These are phyloP conservation scores for Caranx melampygus DNA, from an alignment of 2,113 vertebrate genomes.

Conservation along the genomic window DNA sequence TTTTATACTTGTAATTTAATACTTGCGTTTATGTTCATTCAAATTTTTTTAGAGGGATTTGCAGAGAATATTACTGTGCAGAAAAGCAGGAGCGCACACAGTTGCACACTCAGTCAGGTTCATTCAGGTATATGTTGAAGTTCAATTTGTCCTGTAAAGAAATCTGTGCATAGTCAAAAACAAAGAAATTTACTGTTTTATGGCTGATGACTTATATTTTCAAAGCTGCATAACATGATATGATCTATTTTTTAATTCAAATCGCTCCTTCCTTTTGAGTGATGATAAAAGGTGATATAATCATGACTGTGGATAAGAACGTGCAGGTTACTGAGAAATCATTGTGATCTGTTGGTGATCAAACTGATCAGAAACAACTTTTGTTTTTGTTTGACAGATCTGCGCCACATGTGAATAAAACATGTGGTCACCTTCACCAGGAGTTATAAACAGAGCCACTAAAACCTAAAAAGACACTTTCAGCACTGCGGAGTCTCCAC, in stretches of 20 bases:
- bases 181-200: neutral
- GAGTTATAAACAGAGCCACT: neutral
- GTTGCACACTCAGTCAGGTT: neutral
- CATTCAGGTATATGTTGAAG: neutral
- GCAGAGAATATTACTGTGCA: neutral
- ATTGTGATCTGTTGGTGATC: too few relatives aligned
- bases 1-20: neutral
- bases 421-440: neutral
- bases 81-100: neutral
- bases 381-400: neutral
- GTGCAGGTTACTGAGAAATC: too few relatives aligned
- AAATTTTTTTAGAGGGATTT: neutral
- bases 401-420: neutral
- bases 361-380: neutral
- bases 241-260: neutral
- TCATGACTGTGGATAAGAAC: neutral
- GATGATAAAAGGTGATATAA: neutral
- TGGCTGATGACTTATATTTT: neutral
- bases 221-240: too few relatives aligned
- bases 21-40: neutral
- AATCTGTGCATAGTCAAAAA: neutral
- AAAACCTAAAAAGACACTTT: slow-evolving; percentile 33
- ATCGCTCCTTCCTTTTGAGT: neutral
- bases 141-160: neutral
- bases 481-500: slow-evolving; percentile 15